These are phyloP conservation scores for Eulemur macaco DNA, from an alignment of 2,113 vertebrate genomes.

Conservation along the genomic window DNA sequence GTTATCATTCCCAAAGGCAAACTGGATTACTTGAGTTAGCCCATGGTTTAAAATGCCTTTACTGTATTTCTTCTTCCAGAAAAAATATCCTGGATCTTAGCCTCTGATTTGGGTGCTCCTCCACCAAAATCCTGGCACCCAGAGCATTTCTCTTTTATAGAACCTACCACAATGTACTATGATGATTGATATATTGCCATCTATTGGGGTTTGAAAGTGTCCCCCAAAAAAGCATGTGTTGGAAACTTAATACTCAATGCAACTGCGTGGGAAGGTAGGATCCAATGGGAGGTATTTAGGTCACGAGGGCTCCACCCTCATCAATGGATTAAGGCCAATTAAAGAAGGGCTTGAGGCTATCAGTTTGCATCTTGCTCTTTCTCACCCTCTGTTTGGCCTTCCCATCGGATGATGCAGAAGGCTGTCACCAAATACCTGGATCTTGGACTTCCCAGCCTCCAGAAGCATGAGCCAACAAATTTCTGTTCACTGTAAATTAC, in stretches of 20 bases:
- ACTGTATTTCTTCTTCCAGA: background rate
- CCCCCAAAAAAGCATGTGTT: background rate
- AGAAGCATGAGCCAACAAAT: background rate
- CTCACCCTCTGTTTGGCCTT: background rate
- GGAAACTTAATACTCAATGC: background rate
- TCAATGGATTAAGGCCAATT: background rate
- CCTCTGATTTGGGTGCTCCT: background rate
- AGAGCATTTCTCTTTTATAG: background rate
- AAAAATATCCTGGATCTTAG: background rate
- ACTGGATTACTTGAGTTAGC: background rate
- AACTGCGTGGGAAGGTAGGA: background rate
- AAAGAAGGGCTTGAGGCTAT: background rate
- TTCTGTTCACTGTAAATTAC: background rate
- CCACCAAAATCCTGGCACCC: background rate
- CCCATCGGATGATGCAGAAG: background rate
- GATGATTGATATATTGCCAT: background rate
- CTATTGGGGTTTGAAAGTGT: background rate
- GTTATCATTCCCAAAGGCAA: background rate
- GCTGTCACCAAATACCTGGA: background rate
- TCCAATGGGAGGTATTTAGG: background rate
- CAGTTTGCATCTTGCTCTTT: background rate
- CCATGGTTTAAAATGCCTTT: background rate
- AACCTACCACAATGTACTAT: background rate
- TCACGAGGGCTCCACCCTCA: background rate
- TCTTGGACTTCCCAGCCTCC: background rate